phyloP scores from a whole-genome alignment of 2,113 vertebrate species.

The Ceuthmochares aereus region DNA sequence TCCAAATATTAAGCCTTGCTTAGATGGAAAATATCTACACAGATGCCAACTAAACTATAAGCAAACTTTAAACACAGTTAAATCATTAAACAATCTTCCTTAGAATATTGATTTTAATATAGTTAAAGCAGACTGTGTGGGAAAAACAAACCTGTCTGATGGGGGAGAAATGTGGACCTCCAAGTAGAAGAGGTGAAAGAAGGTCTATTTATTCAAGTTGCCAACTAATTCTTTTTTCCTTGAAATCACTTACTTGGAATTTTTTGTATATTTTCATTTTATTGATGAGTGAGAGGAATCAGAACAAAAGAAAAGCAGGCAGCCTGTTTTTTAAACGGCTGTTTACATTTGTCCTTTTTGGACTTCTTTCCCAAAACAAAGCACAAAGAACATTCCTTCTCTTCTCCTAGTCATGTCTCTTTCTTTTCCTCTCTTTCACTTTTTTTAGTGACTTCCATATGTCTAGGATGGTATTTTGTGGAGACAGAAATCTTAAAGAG shows the following conservation, averaged over 20 bases:
- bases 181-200: neutral
- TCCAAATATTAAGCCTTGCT: neutral
- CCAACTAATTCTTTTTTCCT: neutral
- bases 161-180: neutral
- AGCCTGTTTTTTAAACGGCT: neutral
- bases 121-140: neutral
- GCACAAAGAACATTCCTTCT: neutral
- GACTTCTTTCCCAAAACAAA: slow-evolving; percentile 1
- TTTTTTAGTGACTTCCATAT: neutral
- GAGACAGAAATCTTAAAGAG: neutral
- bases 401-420: neutral
- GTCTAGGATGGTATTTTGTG: neutral
- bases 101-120: neutral
- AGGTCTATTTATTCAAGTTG: neutral
- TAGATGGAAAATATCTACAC: neutral
- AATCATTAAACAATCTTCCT: neutral
- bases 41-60: neutral
- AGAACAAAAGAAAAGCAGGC: slow-evolving; percentile 4
- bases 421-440: neutral
- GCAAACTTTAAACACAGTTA: neutral
- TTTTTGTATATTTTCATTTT: slow-evolving; percentile 12
- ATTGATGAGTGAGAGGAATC: neutral
- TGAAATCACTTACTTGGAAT: slow-evolving; percentile 21
- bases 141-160: neutral
- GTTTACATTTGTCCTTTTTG: neutral